Percentiles rank a stretch among this genome's conserved stretches.
phyloP scores from a whole-genome alignment of 2,113 vertebrate species.

The Panthera uncia region DNA sequence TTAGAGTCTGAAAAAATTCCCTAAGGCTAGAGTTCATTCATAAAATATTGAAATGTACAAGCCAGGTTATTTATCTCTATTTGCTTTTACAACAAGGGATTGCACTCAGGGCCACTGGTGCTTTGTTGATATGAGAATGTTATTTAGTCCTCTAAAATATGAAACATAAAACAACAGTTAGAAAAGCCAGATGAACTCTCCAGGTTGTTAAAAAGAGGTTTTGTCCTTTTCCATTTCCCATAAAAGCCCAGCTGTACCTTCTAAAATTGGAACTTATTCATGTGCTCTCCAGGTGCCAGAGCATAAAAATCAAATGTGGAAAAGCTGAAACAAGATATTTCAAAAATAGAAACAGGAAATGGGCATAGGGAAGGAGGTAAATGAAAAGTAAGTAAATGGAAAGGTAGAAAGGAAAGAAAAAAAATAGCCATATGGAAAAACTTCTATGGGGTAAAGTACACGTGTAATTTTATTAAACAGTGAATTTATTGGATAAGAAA shows the following conservation, averaged over 20 bases:
- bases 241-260: conserved; percentile 45
- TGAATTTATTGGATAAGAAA: conserved; percentile 32
- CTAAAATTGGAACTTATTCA: conserved; percentile 35
- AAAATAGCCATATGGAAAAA: background rate
- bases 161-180: background rate
- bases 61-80: background rate
- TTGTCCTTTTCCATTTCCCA: conserved; percentile 39
- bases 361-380: background rate
- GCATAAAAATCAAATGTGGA: conserved; percentile 40
- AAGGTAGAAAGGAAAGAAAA: background rate
- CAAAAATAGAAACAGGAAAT: conserved; percentile 17
- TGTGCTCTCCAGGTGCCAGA: conserved; percentile 27
- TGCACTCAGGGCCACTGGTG: background rate
- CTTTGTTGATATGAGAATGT: conserved; percentile 41
- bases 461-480: background rate
- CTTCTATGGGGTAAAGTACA: background rate
- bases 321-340: conserved; percentile 53
- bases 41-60: conserved; percentile 52
- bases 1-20: conserved; percentile 18
- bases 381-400: background rate
- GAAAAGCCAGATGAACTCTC: conserved; percentile 30
- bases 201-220: conserved; percentile 17
- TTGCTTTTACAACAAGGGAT: conserved; percentile 24
- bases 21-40: conserved; percentile 19
- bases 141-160: conserved; percentile 35